Percentiles rank a stretch among this genome's conserved stretches.
These are phyloP conservation scores for Eretmocerus hayati DNA, from an alignment of 2,888 invertebrate species.

Conservation along the genomic window DNA sequence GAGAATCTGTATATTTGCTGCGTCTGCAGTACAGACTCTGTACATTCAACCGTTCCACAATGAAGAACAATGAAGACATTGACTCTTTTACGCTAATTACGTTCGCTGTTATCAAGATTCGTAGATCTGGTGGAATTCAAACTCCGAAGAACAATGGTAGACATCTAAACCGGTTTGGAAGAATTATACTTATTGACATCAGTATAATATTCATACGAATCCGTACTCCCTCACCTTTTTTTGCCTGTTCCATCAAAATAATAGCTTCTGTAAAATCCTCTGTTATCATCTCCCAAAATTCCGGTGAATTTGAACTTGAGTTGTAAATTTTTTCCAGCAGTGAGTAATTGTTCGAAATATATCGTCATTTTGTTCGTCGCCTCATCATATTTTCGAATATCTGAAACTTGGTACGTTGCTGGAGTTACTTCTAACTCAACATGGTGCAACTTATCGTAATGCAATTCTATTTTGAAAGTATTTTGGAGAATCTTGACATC, in stretches of 20 bases:
- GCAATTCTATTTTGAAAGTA: constrained; percentile 46
- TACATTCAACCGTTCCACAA: no score
- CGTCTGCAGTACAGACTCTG: no score
- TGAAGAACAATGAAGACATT: no score
- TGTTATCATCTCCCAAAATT: constrained; percentile 52
- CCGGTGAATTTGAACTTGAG: constrained; percentile 55
- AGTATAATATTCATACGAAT: constrained; percentile 1
- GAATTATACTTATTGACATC: background rate
- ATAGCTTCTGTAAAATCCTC: constrained; percentile 59
- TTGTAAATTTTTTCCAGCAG: constrained; percentile 42
- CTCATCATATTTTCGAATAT: constrained; percentile 23
- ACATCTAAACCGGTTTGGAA: no score
- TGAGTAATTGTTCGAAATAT: constrained; percentile 40
- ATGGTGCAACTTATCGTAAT: constrained; percentile 48
- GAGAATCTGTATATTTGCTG: no score
- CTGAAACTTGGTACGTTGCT: background rate
- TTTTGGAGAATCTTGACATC: constrained; percentile 35
- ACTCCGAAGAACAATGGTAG: no score
- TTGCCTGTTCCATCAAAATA: constrained; percentile 43
- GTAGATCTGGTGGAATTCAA: no score
- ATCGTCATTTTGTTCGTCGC: constrained; percentile 52
- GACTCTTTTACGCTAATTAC: no score
- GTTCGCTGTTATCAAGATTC: no score
- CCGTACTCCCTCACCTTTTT: constrained; percentile 47
- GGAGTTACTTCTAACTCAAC: background rate